Evolutionary conservation across 2,113 vertebrate species (phyloP).

Genomic region (Anarhynchus alexandrinus): DNA sequence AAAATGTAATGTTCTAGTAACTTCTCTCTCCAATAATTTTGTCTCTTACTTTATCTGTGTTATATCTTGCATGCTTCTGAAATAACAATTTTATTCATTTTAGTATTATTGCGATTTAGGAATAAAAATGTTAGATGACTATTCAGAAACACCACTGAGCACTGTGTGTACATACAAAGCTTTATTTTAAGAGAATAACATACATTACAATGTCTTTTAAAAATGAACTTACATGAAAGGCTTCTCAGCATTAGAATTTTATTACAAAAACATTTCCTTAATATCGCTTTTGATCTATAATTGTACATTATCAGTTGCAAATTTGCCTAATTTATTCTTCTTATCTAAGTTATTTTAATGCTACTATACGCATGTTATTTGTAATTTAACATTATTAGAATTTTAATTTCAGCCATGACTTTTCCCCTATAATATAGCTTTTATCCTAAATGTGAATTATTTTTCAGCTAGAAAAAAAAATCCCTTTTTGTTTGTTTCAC

Average conservation of each 20-base stretch:
- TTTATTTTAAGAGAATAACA: background rate
- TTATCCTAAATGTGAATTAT: background rate
- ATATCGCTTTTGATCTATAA: background rate
- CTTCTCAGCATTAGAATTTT: background rate
- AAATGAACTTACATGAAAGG: background rate
- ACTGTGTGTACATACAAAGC: background rate
- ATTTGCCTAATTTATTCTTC: slow-evolving; percentile 32
- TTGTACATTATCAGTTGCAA: background rate
- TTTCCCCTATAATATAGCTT: background rate
- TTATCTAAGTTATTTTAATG: background rate
- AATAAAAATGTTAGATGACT: background rate
- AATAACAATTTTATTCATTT: background rate
- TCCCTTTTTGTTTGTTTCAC: background rate
- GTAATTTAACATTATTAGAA: slow-evolving; percentile 13
- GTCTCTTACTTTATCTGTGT: background rate
- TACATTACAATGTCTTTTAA: background rate
- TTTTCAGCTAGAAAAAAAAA: slow-evolving; percentile 20
- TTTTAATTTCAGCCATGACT: slow-evolving; percentile 14
- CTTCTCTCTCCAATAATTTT: background rate
- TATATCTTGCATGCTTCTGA: background rate
- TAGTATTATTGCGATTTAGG: background rate
- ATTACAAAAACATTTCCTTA: background rate
- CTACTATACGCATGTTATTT: slow-evolving; percentile 4
- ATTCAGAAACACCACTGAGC: background rate
- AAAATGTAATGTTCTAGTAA: background rate